Evolutionary conservation across 2,113 vertebrate species (phyloP), one percentile per base, ranked within the genome.

Genomic region (Rhegmatorhina hoffmannsi): DNA sequence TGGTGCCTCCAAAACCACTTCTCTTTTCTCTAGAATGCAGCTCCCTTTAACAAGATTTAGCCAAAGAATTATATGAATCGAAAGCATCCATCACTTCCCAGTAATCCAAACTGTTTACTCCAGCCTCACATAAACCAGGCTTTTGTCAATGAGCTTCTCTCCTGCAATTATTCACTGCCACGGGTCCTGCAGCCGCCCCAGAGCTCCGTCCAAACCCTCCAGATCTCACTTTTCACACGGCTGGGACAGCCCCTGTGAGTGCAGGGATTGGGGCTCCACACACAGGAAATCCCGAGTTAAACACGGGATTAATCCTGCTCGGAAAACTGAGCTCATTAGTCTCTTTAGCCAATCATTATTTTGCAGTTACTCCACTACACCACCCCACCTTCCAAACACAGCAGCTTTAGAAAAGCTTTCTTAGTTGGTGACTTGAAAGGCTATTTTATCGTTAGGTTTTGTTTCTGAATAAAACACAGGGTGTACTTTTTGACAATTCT

Each of bases 291-390:
- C 72, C 94, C 29, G 5, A 84, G 92, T 77, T 86, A 59, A 92
- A 74, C 62, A 11, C 0, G 44, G 92, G 83, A 95, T 97, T 96
- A 97, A 67, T 7, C 83, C 79, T 68, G 94, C 91, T 92, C 29
- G 14, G 4, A 43, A 86, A 73, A 34, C 80, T 55, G 82, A 96
- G 96, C 95, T 95, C 93, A 88, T 95, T 95, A 96, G 82, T 49
- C 81, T 95, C 95, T 56, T 96, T 77, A 96, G 93, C 67, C 75
- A 90, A 89, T 89, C 52, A 91, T 96, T 96, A 95, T 90, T 96
- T 50, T 46, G 84, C 74, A 85, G 82, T 97, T 95, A 95, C 25
- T 92, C 84, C 79, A 17, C 79, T 79, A 64, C 66, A 60, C 36
- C 84, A 76, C 49, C 78, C 84, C 38, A 4, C 43, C 79, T 91